These are phyloP conservation scores for Orthosia gothica DNA, from an alignment of 2,888 invertebrate species.

Conservation along the genomic window DNA sequence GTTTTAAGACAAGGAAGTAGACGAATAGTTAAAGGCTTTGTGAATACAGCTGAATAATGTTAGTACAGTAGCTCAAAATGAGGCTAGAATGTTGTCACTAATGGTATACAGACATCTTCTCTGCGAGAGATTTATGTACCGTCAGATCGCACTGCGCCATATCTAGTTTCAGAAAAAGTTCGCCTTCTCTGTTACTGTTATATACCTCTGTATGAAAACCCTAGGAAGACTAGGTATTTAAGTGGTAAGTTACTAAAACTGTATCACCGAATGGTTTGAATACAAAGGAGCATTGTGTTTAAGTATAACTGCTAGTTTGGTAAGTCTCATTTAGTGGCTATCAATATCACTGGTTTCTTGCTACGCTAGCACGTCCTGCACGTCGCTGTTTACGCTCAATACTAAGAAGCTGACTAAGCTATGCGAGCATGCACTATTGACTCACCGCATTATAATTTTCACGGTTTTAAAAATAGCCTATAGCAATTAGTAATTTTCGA, in stretches of 20 bases:
- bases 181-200: too few relatives aligned
- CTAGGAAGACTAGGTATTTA: too few relatives aligned
- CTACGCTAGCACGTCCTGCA: neutral
- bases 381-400: slow-evolving; percentile 24
- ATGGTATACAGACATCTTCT: too few relatives aligned
- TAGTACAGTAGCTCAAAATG: neutral
- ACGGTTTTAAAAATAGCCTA: slow-evolving; percentile 42
- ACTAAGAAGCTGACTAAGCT: slow-evolving; percentile 28
- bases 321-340: neutral
- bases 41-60: slow-evolving; percentile 18
- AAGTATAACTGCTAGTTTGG: neutral
- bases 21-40: slow-evolving; percentile 2
- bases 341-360: slow-evolving; percentile 8
- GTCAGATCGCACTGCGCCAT: neutral
- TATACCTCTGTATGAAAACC: too few relatives aligned
- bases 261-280: too few relatives aligned
- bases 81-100: neutral
- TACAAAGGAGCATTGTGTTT: too few relatives aligned
- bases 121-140: too few relatives aligned
- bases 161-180: neutral
- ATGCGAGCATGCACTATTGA: slow-evolving; percentile 29
- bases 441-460: slow-evolving; percentile 30
- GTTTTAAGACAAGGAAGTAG: slow-evolving; percentile 14
- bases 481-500: neutral
- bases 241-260: too few relatives aligned